Base-by-base conservation (phyloP, 1,140 invertebrate genomes). In the Phenacoccus solenopsis region DNA sequence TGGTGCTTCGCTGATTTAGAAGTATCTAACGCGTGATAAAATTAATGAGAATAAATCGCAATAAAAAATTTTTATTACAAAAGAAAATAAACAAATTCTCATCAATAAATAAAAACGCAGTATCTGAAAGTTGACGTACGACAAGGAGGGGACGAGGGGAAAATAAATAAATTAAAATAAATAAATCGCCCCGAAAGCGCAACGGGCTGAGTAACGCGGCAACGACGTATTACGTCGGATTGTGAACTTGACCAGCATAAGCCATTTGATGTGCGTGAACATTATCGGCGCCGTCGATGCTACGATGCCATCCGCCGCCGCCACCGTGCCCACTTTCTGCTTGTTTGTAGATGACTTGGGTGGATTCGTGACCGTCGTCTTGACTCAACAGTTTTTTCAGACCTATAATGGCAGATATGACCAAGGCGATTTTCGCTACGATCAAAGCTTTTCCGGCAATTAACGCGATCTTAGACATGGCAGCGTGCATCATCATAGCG, bases 321-420 rank as follows among this genome's bases (percentile, higher is more conserved):
- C 75, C 72, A 22, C 72, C 71, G 56, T 68, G 70, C 5, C 67
- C 49, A 27, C 67, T 27, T 56, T 67, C 22, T 35, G 61, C 10
- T 79, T 90, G 87, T 77, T 91, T 90, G 20, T 91, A 86, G 76
- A 91, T 90, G 79, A 91, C 89, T 74, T 90, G 88, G 12, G 89
- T 90, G 1, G 88, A 90, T 77, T 90, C 82, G 10, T 82, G 82
- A 32, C 81, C 78, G 1, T 81, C 82, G 35, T 80, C 78, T 5
- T 73, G 74, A 76, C 80, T 79, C 70, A 88, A 83, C 24, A 90
- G 78, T 75, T 90, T 90, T 80, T 90, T 91, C 56, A 92, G 78
- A 0, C 87, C 88, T 56, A 91, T 82, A 38, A 90, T 87, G 10
- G 86, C 86, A 28, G 87, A 88, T 21, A 92, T 79, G 1, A 89